phyloP scores from a whole-genome alignment of 2,888 invertebrate species.

The Plebejus melissa region DNA sequence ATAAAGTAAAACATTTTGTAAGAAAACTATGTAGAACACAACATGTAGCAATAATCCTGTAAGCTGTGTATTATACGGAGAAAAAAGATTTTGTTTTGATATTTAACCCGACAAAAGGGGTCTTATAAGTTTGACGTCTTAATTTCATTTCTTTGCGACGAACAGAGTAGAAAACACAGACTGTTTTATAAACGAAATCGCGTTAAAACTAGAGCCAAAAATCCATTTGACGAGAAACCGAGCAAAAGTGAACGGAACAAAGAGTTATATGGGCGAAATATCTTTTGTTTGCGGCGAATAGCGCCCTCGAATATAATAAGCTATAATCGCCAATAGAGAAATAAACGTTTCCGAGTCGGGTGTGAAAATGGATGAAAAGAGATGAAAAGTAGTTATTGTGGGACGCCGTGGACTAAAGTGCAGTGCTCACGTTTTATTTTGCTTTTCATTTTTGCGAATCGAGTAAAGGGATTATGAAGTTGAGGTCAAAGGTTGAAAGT shows the following conservation, averaged over 20 bases:
- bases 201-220: neutral
- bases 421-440: slow-evolving; percentile 14
- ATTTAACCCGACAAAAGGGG: too few relatives aligned
- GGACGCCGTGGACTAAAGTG: neutral
- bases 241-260: neutral
- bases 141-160: neutral
- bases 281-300: slow-evolving; percentile 13
- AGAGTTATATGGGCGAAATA: neutral
- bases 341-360: slow-evolving; percentile 17
- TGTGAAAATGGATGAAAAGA: slow-evolving; percentile 24
- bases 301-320: slow-evolving; percentile 20
- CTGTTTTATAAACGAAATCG: neutral
- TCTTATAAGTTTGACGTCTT: too few relatives aligned
- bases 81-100: too few relatives aligned
- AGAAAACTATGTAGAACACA: too few relatives aligned
- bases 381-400: slow-evolving; percentile 22
- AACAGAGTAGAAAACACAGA: neutral
- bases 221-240: neutral
- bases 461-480: neutral
- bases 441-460: neutral
- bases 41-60: too few relatives aligned
- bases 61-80: too few relatives aligned
- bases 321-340: slow-evolving; percentile 20
- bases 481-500: neutral
- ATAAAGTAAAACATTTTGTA: neutral